Evolutionary conservation across 2,113 vertebrate genomes (phyloP), one percentile per base, ranked within the genome.

Genomic region (Anseranas semipalmata): DNA sequence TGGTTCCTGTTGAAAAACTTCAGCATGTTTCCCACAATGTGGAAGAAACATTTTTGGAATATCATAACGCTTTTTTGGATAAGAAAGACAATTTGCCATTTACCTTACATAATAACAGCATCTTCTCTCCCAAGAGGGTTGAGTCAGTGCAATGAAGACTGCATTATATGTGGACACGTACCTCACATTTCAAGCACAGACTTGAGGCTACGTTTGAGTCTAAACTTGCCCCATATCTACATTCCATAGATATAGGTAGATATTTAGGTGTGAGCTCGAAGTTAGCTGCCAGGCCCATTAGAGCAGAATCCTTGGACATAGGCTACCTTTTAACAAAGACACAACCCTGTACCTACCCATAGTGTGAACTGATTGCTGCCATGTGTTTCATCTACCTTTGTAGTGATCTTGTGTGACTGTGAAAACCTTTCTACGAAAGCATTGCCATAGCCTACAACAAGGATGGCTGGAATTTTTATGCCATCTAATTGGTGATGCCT

Each of bases 281-380:
- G 19, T 66, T 75, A 45, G 15, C n/a, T 55, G 21, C 43, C 28
- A 50, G 24, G 17, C 20, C 32, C 66, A n/a, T 1, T 50, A 41
- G 35, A 81, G 16, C 22, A 81, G 14, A 94, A 41, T 45, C 28
- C 37, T 71, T 75, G 56, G 56, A 71, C 22, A 32, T 17, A 50
- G 87, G 3, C 7, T 50, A 20, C 4, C 6, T 11, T 37, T 62
- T 67, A 48, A 8, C 0, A 1, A 81, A 14, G 21, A 37, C 15
- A 10, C 7, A 39, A 28, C 20, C 27, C 58, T 43, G 2, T 43
- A 39, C 39, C 12, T 76, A 32, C 35, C 10, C 1, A 2, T 35
- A 21, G n/a, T 21, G 9, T 33, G 52, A 70, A 66, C 5, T 4
- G 7, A 6, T 22, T 84, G 28, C 28, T 93, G 15, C 4, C 10